Base-by-base conservation (phyloP, 2,113 vertebrate genomes). In the Gobiocypris rarus region DNA sequence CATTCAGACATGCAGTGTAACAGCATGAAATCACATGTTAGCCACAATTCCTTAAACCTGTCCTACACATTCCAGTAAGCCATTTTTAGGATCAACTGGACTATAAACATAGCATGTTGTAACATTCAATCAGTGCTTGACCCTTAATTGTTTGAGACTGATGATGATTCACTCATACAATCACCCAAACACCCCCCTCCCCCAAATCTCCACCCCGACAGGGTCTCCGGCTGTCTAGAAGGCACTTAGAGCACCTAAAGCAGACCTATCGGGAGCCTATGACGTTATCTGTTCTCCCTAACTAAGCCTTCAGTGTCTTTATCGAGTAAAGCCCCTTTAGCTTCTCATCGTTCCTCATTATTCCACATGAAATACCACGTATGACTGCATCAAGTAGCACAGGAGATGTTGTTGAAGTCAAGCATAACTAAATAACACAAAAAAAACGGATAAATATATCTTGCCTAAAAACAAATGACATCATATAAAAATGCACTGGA, bases 111-210 rank as follows among this genome's bases (percentile, higher is more conserved):
- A 7, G 5, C 24, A 67, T 80, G 77, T 63, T 45, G 59, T 80
- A 26, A 80, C 14, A 80, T 80, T 65, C 78, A 67, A 67, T 80
- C 9, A 52, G 43, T 28, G 58, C 74, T 65, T 67, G 41, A 67
- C 10, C 59, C 24, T 59, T 50, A 63, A 61, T 63, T 80, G 59
- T 65, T 19, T 67, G 43, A 34, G 41, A 50, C 43, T 67, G 43
- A 63, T 63, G 41, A 80, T 67, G 43, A 80, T 80, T 65, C 26
- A 50, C 26, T 80, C 41, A 80, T 59, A n/a, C 58, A 65, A 65
- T 79, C 38, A 50, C 59, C n/a, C 58, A 80, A 63, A 31, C 9
- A 28, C n/a, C 15, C 38, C 77, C 24, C 19, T 1, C 59, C 14
- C 24, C 9, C 58, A 15, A 22, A 31, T 13, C 41, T 11, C 41